Evolutionary conservation across 2,888 invertebrate genomes (phyloP).

Genomic region (Lomographa bimaculata): DNA sequence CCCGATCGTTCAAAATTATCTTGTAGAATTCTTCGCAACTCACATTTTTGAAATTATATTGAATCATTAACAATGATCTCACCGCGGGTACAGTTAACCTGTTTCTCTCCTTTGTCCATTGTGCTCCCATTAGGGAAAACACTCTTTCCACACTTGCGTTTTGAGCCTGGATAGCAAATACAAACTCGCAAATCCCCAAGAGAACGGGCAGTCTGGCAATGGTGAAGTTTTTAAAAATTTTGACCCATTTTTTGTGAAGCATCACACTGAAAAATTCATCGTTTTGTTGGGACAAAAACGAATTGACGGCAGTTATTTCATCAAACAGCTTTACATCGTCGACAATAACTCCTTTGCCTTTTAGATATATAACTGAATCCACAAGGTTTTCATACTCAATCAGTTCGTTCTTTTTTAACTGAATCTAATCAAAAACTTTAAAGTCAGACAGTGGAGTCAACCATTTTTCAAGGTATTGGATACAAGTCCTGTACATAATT

Average conservation of each 20-base stretch:
- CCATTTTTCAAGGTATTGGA: slow-evolving; percentile 27
- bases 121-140: slow-evolving; percentile 30
- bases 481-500: slow-evolving; percentile 27
- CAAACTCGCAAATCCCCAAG: no score
- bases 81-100: no score
- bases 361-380: slow-evolving; percentile 23
- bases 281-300: slow-evolving; percentile 28
- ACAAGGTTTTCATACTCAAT: slow-evolving; percentile 24
- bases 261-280: slow-evolving; percentile 26
- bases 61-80: no score
- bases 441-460: slow-evolving; percentile 26
- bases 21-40: no score
- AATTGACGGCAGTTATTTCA: slow-evolving; percentile 27
- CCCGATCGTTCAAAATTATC: no score
- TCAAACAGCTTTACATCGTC: slow-evolving; percentile 26
- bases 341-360: slow-evolving; percentile 20
- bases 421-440: slow-evolving; percentile 25
- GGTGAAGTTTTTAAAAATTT: slow-evolving; percentile 31
- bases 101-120: slow-evolving; percentile 49
- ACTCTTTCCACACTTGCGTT: slow-evolving; percentile 35
- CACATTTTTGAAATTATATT: no score
- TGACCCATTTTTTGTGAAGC: slow-evolving; percentile 28
- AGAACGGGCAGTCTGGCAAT: no score
- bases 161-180: slow-evolving; percentile 33
- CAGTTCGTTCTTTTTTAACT: slow-evolving; percentile 26